Evolutionary conservation across 2,888 invertebrate species (phyloP).

Genomic region (Conops quadrifasciatus): DNA sequence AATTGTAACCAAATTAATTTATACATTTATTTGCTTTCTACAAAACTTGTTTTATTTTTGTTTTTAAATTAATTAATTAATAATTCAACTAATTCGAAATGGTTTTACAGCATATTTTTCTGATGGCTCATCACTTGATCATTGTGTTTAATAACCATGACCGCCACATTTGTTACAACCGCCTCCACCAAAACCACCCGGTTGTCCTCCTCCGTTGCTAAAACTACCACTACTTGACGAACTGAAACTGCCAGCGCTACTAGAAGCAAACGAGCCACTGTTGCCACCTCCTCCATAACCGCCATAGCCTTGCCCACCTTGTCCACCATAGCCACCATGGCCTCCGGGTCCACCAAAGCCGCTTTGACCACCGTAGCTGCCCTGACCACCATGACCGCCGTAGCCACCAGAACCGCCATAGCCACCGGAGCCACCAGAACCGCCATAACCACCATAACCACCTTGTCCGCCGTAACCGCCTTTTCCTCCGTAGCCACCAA

Average conservation of each 20-base stretch:
- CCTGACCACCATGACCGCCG: not conserved
- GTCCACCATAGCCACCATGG: conserved; percentile 20
- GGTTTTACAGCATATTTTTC: not conserved
- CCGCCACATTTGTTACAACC: conserved; percentile 25
- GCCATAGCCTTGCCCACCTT: conserved; percentile 17
- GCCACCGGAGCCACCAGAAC: not conserved
- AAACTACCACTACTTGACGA: conserved; percentile 26
- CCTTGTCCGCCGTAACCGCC: conserved; percentile 8
- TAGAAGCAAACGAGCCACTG: conserved; percentile 28
- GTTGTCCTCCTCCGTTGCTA: conserved; percentile 19
- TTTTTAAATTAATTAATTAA: too few species aligned
- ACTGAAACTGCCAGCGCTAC: conserved; percentile 36
- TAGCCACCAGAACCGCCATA: not conserved
- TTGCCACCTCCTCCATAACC: conserved; percentile 11
- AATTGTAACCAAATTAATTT: too few species aligned
- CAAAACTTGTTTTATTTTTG: too few species aligned
- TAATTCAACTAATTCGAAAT: too few species aligned
- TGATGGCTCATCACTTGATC: not conserved
- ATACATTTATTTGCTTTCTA: too few species aligned
- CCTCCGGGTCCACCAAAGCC: conserved; percentile 6
- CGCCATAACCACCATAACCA: conserved; percentile 15
- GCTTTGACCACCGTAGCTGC: conserved; percentile 16
- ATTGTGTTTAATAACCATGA: not conserved
- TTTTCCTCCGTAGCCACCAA: not conserved
- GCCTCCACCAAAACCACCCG: conserved; percentile 20